Conservation (phyloP, 2,888 invertebrate genomes). For the Linyphia triangularis region DNA sequence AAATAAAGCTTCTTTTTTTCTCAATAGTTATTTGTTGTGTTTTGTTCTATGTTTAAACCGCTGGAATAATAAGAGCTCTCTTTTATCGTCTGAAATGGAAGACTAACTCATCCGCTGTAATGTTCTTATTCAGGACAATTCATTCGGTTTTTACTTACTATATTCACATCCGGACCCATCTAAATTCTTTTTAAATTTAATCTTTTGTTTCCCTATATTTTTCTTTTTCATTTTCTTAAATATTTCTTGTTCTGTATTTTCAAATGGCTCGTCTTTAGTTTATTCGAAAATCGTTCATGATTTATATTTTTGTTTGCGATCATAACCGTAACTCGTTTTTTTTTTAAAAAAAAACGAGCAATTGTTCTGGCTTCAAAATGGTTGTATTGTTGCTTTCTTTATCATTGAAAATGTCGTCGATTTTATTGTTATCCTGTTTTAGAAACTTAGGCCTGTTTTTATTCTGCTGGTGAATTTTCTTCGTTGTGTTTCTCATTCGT, state of each 20-base stretch:
- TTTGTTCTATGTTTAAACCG: slow-evolving; percentile 36
- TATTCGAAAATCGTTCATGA: slow-evolving; percentile 11
- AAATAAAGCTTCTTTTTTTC: slow-evolving; percentile 1
- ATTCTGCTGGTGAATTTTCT: neutral
- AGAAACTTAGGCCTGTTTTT: neutral
- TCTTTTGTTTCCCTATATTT: slow-evolving; percentile 16
- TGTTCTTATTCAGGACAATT: slow-evolving; percentile 7
- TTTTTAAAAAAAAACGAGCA: neutral
- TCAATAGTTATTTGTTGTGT: neutral
- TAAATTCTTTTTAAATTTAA: slow-evolving; percentile 39
- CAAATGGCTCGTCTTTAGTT: slow-evolving; percentile 9
- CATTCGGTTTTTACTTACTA: slow-evolving; percentile 11
- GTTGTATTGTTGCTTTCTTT: neutral
- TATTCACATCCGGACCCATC: slow-evolving; percentile 24
- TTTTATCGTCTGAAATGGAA: slow-evolving; percentile 24
- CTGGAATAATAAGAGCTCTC: slow-evolving; percentile 26
- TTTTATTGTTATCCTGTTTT: slow-evolving; percentile 26
- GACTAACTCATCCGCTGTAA: slow-evolving; percentile 18
- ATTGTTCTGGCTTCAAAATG: slow-evolving; percentile 19
- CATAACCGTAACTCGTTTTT: slow-evolving; percentile 8
- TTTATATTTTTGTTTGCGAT: slow-evolving; percentile 11
- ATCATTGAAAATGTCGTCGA: slow-evolving; percentile 10
- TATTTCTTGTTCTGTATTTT: slow-evolving; percentile 6
- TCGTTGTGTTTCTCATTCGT: neutral
- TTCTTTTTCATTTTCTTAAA: neutral